A percentile compares a stretch with the other conserved stretches of the same genome.
phyloP scores from a whole-genome alignment of 1,140 invertebrate genomes.

The Propsilocerus akamusi region DNA sequence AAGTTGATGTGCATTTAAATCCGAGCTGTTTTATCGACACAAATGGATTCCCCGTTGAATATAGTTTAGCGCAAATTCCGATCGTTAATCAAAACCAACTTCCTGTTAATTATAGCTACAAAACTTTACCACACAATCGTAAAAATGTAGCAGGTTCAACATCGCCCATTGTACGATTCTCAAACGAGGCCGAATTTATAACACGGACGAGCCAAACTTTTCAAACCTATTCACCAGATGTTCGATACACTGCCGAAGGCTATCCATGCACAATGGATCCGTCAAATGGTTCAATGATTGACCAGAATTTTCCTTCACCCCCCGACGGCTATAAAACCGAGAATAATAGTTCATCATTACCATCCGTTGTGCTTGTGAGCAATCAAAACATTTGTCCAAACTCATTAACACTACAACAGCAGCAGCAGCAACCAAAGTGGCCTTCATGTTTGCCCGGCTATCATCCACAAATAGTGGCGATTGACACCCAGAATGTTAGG shows the following conservation, averaged over 20 bases:
- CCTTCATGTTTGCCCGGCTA: constrained; percentile 27
- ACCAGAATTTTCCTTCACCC: constrained; percentile 42
- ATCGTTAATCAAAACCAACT: constrained; percentile 8
- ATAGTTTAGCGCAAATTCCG: constrained; percentile 30
- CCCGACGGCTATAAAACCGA: constrained; percentile 42
- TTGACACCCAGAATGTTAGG: constrained; percentile 8
- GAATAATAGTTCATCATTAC: constrained; percentile 11
- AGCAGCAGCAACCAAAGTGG: constrained; percentile 17
- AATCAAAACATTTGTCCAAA: background rate
- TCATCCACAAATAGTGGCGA: constrained; percentile 9
- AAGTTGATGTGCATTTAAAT: constrained; percentile 45
- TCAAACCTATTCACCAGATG: constrained; percentile 26
- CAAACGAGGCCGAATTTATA: constrained; percentile 46
- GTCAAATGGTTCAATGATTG: constrained; percentile 25
- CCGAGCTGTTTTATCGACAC: constrained; percentile 46
- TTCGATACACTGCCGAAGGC: constrained; percentile 58
- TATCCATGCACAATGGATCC: constrained; percentile 38
- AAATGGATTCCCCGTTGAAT: constrained; percentile 61
- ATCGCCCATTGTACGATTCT: constrained; percentile 36
- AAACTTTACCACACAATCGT: constrained; percentile 48
- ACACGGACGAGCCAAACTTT: constrained; percentile 24
- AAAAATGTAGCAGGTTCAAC: constrained; percentile 35
- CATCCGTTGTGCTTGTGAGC: constrained; percentile 12
- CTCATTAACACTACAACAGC: background rate
- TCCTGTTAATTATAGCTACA: constrained; percentile 10